Evolutionary conservation across 2,888 invertebrate species (phyloP).

Genomic region (Ophion slaviceki): DNA sequence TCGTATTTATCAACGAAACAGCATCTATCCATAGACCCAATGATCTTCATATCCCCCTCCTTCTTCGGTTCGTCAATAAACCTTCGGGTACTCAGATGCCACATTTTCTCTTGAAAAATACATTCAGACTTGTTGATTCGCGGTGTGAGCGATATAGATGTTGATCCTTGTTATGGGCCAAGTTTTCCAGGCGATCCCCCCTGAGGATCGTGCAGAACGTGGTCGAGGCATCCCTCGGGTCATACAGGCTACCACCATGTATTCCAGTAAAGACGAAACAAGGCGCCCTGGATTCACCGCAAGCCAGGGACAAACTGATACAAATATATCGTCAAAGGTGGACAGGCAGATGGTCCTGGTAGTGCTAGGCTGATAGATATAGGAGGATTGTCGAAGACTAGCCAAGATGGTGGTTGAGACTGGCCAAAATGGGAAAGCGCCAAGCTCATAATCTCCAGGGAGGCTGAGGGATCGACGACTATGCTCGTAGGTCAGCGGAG

Average conservation of each 20-base stretch:
- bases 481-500: not conserved
- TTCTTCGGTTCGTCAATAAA: not conserved
- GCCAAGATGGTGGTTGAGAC: slow-evolving; percentile 22
- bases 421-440: slow-evolving; percentile 48
- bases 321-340: slow-evolving; percentile 79
- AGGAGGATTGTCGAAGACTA: slow-evolving; percentile 47
- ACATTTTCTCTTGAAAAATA: no score
- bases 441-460: slow-evolving; percentile 55
- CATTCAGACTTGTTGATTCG: not conserved
- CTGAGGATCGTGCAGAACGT: slow-evolving; percentile 22
- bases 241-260: slow-evolving; percentile 10
- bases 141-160: slow-evolving; percentile 19
- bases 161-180: slow-evolving; percentile 35
- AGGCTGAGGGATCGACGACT: slow-evolving; percentile 45
- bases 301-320: slow-evolving; percentile 74
- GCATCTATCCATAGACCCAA: not conserved
- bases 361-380: slow-evolving; percentile 70
- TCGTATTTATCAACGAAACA: not conserved
- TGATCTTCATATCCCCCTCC: not conserved
- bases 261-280: slow-evolving; percentile 25
- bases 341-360: slow-evolving; percentile 72
- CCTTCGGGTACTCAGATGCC: no score
- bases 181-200: slow-evolving; percentile 42
- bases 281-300: slow-evolving; percentile 60
- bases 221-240: slow-evolving; percentile 48